Evolutionary conservation across 35 echinoderm and acorn worm species (phyloP).

Genomic region (Anneissia japonica): DNA sequence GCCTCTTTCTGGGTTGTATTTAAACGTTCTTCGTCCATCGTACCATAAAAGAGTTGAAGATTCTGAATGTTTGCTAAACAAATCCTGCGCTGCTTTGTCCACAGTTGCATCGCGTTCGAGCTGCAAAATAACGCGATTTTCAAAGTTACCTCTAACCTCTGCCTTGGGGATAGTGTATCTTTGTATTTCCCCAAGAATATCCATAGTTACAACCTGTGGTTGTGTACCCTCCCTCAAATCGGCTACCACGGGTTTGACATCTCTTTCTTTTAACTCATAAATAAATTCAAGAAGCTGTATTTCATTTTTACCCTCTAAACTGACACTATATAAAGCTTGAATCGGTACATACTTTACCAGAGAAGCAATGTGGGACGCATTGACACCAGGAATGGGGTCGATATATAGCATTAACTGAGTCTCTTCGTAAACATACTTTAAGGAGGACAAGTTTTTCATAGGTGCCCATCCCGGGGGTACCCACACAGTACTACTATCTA

Average conservation of each 20-base stretch:
- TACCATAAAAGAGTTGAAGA: neutral
- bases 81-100: neutral
- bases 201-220: neutral
- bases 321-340: neutral
- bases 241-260: neutral
- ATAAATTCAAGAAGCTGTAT: neutral
- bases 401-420: neutral
- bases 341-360: neutral
- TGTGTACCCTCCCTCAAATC: neutral
- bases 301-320: neutral
- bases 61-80: neutral
- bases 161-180: neutral
- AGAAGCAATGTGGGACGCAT: neutral
- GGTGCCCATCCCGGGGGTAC: slow-evolving; percentile 9
- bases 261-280: neutral
- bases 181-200: neutral
- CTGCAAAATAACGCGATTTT: neutral
- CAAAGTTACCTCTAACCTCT: neutral
- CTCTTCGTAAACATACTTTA: neutral
- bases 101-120: neutral
- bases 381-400: neutral
- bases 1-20: neutral
- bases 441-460: neutral
- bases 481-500: no score
- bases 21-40: neutral